These are phyloP conservation scores for Cheirogaleus major DNA, from an alignment of 2,797 vertebrate species.

Conservation along the genomic window DNA sequence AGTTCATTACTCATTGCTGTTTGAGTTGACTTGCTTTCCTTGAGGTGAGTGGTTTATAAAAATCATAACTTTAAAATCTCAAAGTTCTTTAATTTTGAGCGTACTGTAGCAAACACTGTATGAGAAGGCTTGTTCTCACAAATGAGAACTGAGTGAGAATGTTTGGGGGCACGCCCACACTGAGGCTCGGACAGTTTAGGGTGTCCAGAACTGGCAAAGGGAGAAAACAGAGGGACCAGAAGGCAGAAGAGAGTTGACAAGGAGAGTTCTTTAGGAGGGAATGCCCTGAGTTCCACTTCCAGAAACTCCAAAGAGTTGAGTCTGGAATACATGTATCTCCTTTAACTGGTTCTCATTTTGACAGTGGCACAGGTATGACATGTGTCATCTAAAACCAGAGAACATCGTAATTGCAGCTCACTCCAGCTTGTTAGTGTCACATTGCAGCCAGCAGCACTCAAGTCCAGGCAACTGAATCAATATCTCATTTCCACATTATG, in stretches of 20 bases:
- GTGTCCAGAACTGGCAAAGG: background rate
- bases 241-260: background rate
- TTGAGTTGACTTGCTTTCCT: background rate
- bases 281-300: background rate
- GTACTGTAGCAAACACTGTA: background rate
- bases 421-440: background rate
- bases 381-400: background rate
- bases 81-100: background rate
- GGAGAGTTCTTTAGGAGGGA: background rate
- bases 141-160: background rate
- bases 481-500: background rate
- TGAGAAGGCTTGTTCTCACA: background rate
- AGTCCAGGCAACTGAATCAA: background rate
- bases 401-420: background rate
- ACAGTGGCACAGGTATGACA: background rate
- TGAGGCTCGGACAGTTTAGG: background rate
- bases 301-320: background rate
- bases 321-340: background rate
- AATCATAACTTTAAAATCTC: background rate
- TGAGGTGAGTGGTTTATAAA: background rate
- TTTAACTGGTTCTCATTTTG: background rate
- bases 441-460: background rate
- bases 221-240: background rate
- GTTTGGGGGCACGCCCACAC: background rate
- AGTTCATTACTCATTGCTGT: constrained; percentile 24